Evolutionary conservation across 2,797 vertebrate genomes (phyloP).

Genomic region (Benthosema pterotum): DNA sequence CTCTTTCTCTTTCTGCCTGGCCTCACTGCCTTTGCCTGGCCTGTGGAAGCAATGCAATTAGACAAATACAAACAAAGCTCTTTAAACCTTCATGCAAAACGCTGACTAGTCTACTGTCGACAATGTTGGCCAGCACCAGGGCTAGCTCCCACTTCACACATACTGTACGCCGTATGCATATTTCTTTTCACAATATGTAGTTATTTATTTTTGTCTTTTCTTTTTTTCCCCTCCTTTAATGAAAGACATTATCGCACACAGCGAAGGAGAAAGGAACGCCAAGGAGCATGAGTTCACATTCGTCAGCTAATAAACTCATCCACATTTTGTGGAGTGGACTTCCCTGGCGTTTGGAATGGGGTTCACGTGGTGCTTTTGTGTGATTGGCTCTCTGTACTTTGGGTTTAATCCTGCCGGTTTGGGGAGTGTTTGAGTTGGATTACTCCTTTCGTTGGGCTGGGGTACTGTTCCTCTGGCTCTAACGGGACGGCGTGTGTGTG

Average conservation of each 20-base stretch:
- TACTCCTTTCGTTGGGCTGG: conserved; percentile 68
- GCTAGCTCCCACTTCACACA: conserved; percentile 44
- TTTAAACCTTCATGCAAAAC: conserved; percentile 62
- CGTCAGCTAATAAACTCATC: conserved; percentile 62
- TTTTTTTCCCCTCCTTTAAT: background rate
- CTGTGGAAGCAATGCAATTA: conserved; percentile 81
- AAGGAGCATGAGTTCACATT: conserved; percentile 42
- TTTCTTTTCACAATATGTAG: conserved; percentile 9
- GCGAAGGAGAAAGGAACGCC: conserved; percentile 10
- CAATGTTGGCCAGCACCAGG: conserved; percentile 38
- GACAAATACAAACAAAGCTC: conserved; percentile 76
- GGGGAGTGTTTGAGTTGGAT: conserved; percentile 81
- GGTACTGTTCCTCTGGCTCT: conserved; percentile 69
- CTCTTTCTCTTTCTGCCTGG: background rate
- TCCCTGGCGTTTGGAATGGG: conserved; percentile 61
- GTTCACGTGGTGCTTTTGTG: conserved; percentile 73
- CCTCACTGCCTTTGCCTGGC: conserved; percentile 50
- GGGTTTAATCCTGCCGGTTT: conserved; percentile 79
- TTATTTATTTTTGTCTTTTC: background rate
- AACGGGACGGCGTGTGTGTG: conserved; percentile 57
- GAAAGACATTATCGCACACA: background rate
- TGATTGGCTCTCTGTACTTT: conserved; percentile 76
- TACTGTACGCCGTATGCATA: conserved; percentile 9
- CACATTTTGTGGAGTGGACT: conserved; percentile 68
- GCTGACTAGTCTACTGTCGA: conserved; percentile 66